Evolutionary conservation across 2,888 invertebrate genomes (phyloP), one percentile per base, ranked within the genome.

Genomic region (Atethmia centrago): DNA sequence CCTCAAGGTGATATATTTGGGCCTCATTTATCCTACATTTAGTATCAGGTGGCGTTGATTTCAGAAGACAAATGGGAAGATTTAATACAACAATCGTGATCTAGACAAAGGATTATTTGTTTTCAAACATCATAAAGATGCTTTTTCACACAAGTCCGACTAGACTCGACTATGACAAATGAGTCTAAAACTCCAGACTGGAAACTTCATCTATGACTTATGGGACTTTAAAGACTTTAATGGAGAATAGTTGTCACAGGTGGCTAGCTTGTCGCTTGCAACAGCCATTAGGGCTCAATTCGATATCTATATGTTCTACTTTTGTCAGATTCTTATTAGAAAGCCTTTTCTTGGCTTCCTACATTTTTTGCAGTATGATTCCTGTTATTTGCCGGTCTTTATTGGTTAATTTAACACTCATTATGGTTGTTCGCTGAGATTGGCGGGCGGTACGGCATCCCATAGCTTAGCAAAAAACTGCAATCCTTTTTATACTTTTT

Each of bases 171-270:
- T 73, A 80, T 83, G 73, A 82, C 62, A 83, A 80, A 82, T 83
- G 80, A 77, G 59, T 71, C 45, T 77, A 58, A n/a, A n/a, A 64
- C 53, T 63, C 40, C 47, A 64, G 71, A 71, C 71, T 83, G 45
- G 62, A 63, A 82, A 77, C 70, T 69, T 83, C 67, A 73, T 65
- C 55, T 82, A 76, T 76, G 76, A 83, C 80, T 71, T 75, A 83
- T 79, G 66, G 58, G 68, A 71, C 36, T 82, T 82, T 79, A 79
- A 76, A 82, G 58, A 83, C 61, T 83, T 63, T 79, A 83, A 79
- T 79, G 80, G 76, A 76, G 76, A 47, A 75, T 59, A 55, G 71
- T 79, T 76, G 71, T 76, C 71, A 66, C 80, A 79, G 71, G 76
- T 71, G 69, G 83, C 40, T 62, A 71, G 28, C 49, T 53, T 55